phyloP scores from a whole-genome alignment of 2,797 vertebrate genomes.

The Triplophysa bombifrons region DNA sequence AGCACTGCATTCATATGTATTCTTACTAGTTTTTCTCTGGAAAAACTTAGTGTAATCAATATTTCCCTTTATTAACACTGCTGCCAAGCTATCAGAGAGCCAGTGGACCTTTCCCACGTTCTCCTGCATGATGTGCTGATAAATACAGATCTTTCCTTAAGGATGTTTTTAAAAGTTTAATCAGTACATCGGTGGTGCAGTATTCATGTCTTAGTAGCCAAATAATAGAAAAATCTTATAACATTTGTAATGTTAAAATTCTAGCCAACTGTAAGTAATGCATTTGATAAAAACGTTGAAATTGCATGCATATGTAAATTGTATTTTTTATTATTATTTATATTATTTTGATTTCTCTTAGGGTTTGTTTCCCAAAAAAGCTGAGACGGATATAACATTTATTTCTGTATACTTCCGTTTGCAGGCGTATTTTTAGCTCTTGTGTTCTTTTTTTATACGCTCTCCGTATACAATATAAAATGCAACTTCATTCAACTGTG shows the following conservation, averaged over 20 bases:
- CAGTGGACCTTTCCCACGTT: background rate
- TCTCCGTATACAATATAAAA: background rate
- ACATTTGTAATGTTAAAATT: too few species aligned
- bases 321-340: background rate
- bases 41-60: too few species aligned
- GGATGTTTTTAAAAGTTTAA: background rate
- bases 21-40: background rate
- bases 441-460: background rate
- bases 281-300: too few species aligned
- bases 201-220: background rate
- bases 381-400: background rate
- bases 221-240: background rate
- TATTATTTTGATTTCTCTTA: background rate
- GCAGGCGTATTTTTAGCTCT: background rate
- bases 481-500: constrained; percentile 2
- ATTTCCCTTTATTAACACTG: background rate
- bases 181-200: background rate
- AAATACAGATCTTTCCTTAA: background rate
- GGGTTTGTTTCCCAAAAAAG: background rate
- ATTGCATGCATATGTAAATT: background rate
- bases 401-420: background rate
- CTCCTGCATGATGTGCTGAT: background rate
- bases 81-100: background rate
- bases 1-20: background rate
- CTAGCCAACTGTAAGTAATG: too few species aligned